Conservation (phyloP, 1,140 invertebrate species). For the Orius laevigatus region DNA sequence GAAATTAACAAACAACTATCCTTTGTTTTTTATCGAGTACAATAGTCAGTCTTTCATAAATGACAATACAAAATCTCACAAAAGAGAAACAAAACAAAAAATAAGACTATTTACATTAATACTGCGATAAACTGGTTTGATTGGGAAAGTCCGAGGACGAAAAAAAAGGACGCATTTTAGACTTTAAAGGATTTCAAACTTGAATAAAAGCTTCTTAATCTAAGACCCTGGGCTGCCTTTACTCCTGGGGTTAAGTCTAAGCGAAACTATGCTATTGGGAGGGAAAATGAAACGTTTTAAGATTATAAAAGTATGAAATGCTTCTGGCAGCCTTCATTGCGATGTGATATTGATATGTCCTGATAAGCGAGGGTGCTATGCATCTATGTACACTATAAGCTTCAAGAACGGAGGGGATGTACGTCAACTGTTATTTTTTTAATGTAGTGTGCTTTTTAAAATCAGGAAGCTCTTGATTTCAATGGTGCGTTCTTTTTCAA, state of each 20-base stretch:
- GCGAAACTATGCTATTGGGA: not conserved
- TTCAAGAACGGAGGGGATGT: not conserved
- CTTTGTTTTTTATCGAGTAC: too few relatives aligned
- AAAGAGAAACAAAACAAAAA: too few relatives aligned
- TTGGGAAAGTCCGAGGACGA: not conserved
- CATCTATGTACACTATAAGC: not conserved
- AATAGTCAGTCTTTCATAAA: too few relatives aligned
- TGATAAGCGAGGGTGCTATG: too few relatives aligned
- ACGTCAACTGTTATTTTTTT: too few relatives aligned
- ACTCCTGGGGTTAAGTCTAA: not conserved
- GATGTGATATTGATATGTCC: too few relatives aligned
- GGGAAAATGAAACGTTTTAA: not conserved
- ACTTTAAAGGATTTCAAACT: not conserved
- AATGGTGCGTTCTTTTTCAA: conserved; percentile 12
- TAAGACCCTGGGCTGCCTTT: too few relatives aligned
- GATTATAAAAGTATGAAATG: not conserved
- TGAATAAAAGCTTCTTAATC: not conserved
- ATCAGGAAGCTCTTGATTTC: conserved; percentile 16
- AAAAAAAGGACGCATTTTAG: not conserved
- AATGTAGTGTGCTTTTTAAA: conserved; percentile 10
- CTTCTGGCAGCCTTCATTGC: too few relatives aligned
- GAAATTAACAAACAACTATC: too few relatives aligned
- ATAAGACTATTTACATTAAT: too few relatives aligned
- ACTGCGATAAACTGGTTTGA: too few relatives aligned
- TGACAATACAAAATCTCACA: too few relatives aligned